Base-by-base conservation (phyloP, 2,797 vertebrate species). In the Benthosema pterotum region DNA sequence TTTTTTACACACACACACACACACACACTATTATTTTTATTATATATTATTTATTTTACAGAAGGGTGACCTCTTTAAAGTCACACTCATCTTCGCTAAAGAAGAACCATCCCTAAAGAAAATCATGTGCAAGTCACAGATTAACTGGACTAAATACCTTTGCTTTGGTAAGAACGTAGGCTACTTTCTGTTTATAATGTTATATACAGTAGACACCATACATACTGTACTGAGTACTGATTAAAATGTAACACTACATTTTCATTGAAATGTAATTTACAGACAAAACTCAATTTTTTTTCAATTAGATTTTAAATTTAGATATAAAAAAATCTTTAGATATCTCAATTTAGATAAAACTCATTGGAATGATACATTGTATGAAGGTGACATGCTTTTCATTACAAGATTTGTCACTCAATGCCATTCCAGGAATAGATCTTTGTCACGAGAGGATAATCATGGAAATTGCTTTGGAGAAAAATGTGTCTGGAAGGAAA, bases 121-220 rank as follows among this genome's bases (percentile, higher is more conserved):
- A 64, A 66, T 55, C 12, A 38, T 87, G 8, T 74, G 25, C 50
- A 78, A 50, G 1, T 12, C 71, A 1, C 59, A 52, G 3, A 42
- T 82, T 17, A 69, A 87, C 14, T 84, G 84, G 87, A 78, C 13
- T 52, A 61, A 11, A n/a, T 63, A 42, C 52, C 4, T 83, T 47
- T 82, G 72, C 65, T 0, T 89, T 6, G 82, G 84, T 86, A 80
- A 80, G 11, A 43, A 9, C 5, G 14, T 45, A 16, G 11, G 14
- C 55, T 52, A 1, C 61, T 19, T n/a, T 11, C 28, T 7, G 8
- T 17, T 14, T n/a, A n/a, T n/a, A n/a, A n/a, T n/a, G n/a, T n/a
- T n/a, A n/a, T n/a, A n/a, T n/a, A n/a, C n/a, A n/a, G n/a, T n/a
- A n/a, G n/a, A n/a, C n/a, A n/a, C n/a, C n/a, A n/a, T n/a, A n/a